Conservation (phyloP, 2,888 invertebrate genomes). For the Drosophila niveifrons region DNA sequence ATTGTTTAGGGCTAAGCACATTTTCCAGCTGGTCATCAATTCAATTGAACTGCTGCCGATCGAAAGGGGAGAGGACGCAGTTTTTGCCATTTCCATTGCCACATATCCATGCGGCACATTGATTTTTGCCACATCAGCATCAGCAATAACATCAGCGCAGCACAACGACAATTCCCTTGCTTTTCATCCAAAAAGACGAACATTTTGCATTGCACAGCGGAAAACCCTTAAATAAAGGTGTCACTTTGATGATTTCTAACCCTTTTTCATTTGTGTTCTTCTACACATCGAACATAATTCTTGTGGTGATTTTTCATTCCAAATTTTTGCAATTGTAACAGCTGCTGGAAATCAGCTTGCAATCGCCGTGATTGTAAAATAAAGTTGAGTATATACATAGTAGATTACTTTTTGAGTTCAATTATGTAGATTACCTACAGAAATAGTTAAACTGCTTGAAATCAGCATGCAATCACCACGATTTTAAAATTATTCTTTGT, state of each 20-base stretch:
- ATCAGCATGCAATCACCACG: too few species aligned
- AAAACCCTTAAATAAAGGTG: conserved; percentile 53
- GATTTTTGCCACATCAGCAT: conserved; percentile 56
- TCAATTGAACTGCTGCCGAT: conserved; percentile 55
- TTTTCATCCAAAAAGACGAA: conserved; percentile 37
- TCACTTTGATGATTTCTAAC: conserved; percentile 42
- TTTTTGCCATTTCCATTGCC: conserved; percentile 15
- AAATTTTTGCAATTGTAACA: conserved; percentile 43
- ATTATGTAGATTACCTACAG: too few species aligned
- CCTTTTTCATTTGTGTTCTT: conserved; percentile 39
- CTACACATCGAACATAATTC: conserved; percentile 25
- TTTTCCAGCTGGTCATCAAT: conserved; percentile 71
- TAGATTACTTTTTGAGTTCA: too few species aligned
- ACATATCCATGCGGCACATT: conserved; percentile 52
- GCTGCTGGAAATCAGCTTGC: conserved; percentile 40
- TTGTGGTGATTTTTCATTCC: conserved; percentile 29
- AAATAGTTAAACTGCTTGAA: too few species aligned
- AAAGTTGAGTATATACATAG: too few species aligned
- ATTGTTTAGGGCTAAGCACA: conserved; percentile 51
- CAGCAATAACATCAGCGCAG: conserved; percentile 45
- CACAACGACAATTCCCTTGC: conserved; percentile 49
- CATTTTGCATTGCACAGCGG: conserved; percentile 41
- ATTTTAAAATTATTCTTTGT: too few species aligned
- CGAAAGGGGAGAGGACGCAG: conserved; percentile 32
- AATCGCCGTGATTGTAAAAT: background rate